Percentiles rank a stretch among this genome's conserved stretches.
Conservation (phyloP, 92 coral and sea anemone genomes). For the Zoanthus sansibaricus region DNA sequence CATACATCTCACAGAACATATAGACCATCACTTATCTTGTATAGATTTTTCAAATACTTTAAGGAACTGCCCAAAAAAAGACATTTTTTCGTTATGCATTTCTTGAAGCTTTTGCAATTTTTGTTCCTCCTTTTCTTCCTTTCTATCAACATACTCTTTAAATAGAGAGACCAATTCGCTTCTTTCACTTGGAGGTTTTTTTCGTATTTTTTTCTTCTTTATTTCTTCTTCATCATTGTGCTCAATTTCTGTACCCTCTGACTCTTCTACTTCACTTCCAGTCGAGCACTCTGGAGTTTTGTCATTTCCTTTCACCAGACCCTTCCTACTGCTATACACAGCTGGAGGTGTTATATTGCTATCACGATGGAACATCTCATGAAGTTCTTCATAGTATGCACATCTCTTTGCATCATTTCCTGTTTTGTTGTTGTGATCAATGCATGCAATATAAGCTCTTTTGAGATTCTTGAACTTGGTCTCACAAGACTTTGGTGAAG, state of each 20-base stretch:
- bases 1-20: not conserved
- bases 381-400: conserved; percentile 51
- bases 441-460: conserved; percentile 51
- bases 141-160: conserved; percentile 49
- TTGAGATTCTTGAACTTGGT: conserved; percentile 55
- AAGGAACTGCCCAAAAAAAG: conserved; percentile 41
- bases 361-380: conserved; percentile 34
- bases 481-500: conserved; percentile 56
- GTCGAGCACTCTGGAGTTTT: conserved; percentile 20
- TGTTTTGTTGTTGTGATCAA: conserved; percentile 52
- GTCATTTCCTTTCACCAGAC: conserved; percentile 34
- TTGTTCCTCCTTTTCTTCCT: conserved; percentile 49
- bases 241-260: conserved; percentile 33
- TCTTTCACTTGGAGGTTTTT: conserved; percentile 52
- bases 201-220: conserved; percentile 41
- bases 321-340: conserved; percentile 50
- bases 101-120: conserved; percentile 50
- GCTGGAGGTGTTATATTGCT: conserved; percentile 28
- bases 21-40: conserved; percentile 20
- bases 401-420: conserved; percentile 51
- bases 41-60: conserved; percentile 47
- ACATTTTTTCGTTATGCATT: conserved; percentile 50
- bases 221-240: conserved; percentile 27
- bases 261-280: conserved; percentile 13
- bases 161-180: conserved; percentile 52